Evolutionary conservation across 2,888 invertebrate genomes (phyloP), one percentile per base, ranked within the genome.

Genomic region (Mythimna lalbum): DNA sequence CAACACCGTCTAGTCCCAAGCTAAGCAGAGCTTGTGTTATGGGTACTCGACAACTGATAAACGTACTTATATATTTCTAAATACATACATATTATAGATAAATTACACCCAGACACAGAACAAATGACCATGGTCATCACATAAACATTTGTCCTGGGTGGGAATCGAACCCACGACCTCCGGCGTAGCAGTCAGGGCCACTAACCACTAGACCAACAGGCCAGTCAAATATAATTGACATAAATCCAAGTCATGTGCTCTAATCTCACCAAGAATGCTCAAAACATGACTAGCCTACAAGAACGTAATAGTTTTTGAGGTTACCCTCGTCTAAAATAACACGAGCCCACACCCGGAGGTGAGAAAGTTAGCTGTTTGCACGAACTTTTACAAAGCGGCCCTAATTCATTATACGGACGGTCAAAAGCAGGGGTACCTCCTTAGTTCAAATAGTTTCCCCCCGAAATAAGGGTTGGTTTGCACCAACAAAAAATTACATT

Each of bases 341-440:
- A 60, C 75, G 59, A 6, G 33, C 62, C 50, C 52, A 74, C 71
- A 50, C 63, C 63, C 31, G 39, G 59, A 83, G 81, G 83, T 76
- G 84, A 69, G 72, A 73, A 83, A 84, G 76, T 81, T 55, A 64
- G 57, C 67, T 76, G 69, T 84, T 81, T 85, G 74, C 63, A 56
- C 23, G 17, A 84, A 84, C 69, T 84, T 84, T 81, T 81, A 75
- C 81, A 83, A 81, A 85, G 74, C 81, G 50, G 33, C 71, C 81
- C 70, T 73, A 69, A 76, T 83, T 83, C 76, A 85, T 78, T 83
- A 78, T 66, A 75, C 74, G 72, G 78, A 55, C 81, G 57, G 68
- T 70, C 82, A 72, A 53, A 82, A 69, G 59, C 73, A 68, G 62
- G 65, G 66, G 63, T 72, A 66, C 55, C 70, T 62, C 62, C 56